These are phyloP conservation scores for Machimus rusticus DNA, from an alignment of 2,888 invertebrate genomes.

Conservation along the genomic window DNA sequence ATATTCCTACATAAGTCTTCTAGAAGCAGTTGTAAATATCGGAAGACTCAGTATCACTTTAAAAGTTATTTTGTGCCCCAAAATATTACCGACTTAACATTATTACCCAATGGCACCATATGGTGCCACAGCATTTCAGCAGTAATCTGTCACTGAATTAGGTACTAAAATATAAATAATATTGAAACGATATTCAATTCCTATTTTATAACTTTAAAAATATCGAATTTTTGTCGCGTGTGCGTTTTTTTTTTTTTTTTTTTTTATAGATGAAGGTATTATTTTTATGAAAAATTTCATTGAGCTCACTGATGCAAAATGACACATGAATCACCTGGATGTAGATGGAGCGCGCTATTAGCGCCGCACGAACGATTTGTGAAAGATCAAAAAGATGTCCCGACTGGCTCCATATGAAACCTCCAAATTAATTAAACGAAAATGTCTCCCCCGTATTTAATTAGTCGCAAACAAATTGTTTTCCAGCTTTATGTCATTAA, in stretches of 20 bases:
- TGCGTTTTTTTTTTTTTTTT: neutral
- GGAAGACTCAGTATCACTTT: no score
- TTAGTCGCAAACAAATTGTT: conserved; percentile 52
- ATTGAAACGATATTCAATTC: neutral
- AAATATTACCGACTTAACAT: no score
- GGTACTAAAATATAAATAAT: neutral
- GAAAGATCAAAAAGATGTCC: neutral
- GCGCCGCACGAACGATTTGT: neutral
- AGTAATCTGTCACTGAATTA: no score
- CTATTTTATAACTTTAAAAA: neutral
- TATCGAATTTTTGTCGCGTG: neutral
- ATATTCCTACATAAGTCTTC: no score
- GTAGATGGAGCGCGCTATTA: neutral
- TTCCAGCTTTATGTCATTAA: conserved; percentile 51
- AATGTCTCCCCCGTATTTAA: conserved; percentile 50
- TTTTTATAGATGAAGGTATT: neutral
- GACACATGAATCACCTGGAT: neutral
- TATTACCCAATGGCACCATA: neutral
- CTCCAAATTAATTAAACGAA: conserved; percentile 50
- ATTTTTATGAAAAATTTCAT: neutral
- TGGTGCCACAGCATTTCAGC: neutral
- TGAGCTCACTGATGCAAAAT: neutral
- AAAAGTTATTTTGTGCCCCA: no score
- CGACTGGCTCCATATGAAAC: neutral
- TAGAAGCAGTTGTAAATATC: no score